A percentile compares a stretch with the other conserved stretches of the same genome.
Evolutionary conservation across 1,140 invertebrate genomes (phyloP).

Genomic region (Scaptomyza montana): DNA sequence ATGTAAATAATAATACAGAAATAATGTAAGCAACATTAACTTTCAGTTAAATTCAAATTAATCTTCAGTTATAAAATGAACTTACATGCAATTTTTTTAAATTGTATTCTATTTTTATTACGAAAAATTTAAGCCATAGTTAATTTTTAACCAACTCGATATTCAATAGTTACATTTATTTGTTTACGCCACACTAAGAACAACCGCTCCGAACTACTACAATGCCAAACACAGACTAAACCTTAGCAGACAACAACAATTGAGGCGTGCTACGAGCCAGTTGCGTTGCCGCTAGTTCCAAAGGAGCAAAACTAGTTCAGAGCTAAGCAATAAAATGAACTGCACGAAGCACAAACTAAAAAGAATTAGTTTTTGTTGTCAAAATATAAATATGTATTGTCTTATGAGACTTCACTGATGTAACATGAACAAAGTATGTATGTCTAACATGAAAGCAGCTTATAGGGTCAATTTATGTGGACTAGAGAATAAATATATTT

Average conservation of each 20-base stretch:
- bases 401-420: no score
- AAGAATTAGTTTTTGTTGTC: background rate
- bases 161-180: conserved; percentile 45
- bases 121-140: background rate
- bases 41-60: no score
- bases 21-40: no score
- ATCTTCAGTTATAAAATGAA: background rate
- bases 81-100: conserved; percentile 9
- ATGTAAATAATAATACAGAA: no score
- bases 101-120: background rate
- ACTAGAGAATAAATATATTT: no score
- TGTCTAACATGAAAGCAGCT: no score
- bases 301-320: conserved; percentile 4
- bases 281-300: conserved; percentile 33
- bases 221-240: conserved; percentile 65
- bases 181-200: conserved; percentile 52
- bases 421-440: no score
- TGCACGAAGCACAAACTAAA: background rate
- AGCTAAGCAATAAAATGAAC: background rate
- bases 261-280: conserved; percentile 43
- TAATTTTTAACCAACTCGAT: conserved; percentile 2
- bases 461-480: no score
- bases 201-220: conserved; percentile 39
- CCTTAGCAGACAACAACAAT: conserved; percentile 60
- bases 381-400: no score